A percentile compares a stretch with the other conserved stretches of the same genome.
phyloP scores from a whole-genome alignment of 2,113 vertebrate species.

The Rhynchopsitta pachyrhyncha region DNA sequence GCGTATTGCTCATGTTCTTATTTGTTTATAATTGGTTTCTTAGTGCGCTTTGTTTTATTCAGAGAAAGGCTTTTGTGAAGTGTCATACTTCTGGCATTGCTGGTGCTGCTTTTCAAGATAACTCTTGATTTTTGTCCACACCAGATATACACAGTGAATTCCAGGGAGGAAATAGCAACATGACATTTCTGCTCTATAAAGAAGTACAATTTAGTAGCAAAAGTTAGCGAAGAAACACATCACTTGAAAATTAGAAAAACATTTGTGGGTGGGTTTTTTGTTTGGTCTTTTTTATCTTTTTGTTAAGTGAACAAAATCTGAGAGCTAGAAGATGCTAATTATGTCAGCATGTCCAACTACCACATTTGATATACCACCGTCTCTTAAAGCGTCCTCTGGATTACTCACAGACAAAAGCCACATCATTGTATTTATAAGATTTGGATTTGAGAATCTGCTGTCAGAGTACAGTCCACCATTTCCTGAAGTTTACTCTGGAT shows the following conservation, averaged over 20 bases:
- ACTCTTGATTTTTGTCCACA: background rate
- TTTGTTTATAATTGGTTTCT: conserved; percentile 1
- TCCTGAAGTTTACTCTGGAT: background rate
- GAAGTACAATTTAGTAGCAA: background rate
- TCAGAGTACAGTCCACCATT: background rate
- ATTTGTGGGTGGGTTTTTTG: background rate
- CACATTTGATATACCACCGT: background rate
- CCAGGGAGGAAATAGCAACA: background rate
- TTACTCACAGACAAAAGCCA: background rate
- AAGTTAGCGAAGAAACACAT: background rate
- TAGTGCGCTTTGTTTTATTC: background rate
- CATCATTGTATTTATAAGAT: background rate
- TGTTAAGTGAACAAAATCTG: background rate
- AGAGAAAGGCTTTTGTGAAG: background rate
- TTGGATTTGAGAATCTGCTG: background rate
- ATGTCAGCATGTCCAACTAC: background rate
- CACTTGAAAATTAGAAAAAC: background rate
- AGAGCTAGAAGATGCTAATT: background rate
- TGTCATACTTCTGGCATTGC: background rate
- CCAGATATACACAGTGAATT: background rate
- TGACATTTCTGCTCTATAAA: background rate
- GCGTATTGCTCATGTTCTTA: background rate
- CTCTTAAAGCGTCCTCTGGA: background rate
- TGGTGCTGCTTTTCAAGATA: background rate
- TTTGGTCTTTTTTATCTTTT: too few relatives aligned